Base-by-base conservation (phyloP, 1,140 invertebrate genomes). In the Pentalonia nigronervosa region DNA sequence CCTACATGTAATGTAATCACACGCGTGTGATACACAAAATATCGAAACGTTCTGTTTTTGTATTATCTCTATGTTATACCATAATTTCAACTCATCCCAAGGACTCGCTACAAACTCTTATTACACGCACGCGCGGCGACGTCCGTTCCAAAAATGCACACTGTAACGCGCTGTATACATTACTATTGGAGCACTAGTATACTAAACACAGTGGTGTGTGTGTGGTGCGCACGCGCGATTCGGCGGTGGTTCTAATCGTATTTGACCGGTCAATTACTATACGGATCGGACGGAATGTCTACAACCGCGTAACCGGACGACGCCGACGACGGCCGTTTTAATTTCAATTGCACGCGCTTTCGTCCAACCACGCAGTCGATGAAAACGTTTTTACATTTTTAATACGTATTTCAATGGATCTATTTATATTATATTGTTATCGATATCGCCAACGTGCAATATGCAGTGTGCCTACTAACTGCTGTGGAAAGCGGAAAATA, bases 251-350 rank as follows among this genome's bases (percentile, higher is more conserved):
- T 47, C 84, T 47, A 47, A 86, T 48, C 84, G 45, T 86, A 45
- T 86, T 86, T 86, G 84, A 86, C 84, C 84, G 45, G 84, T 86
- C 84, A 86, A 86, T 86, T 47, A 86, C 81, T 53, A 53, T 47
- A 41, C 84, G 45, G 84, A 86, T 45, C 45, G 84, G 84, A 86
- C 45, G 84, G 45, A 86, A 86, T 47, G 81, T 7, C 84, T 25
- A 25, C 14, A 53, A 47, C 21, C 76, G 34, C 6, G 34, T 36
- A 41, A 81, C 76, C n/a, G 81, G 36, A 83, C 81, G 41, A 45
- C 45, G 83, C 30, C 41, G 50, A 41, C 45, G 41, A 86, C 45
- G 50, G 23, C 50, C 23, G 84, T 86, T 47, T 47, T 86, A 48
- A 47, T 86, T 47, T 86, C 41, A 25, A 53, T 53, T 21, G 50